A percentile compares a stretch with the other conserved stretches of the same genome.
These are phyloP conservation scores for Cerastis leucographa DNA, from an alignment of 2,888 invertebrate species.

Conservation along the genomic window DNA sequence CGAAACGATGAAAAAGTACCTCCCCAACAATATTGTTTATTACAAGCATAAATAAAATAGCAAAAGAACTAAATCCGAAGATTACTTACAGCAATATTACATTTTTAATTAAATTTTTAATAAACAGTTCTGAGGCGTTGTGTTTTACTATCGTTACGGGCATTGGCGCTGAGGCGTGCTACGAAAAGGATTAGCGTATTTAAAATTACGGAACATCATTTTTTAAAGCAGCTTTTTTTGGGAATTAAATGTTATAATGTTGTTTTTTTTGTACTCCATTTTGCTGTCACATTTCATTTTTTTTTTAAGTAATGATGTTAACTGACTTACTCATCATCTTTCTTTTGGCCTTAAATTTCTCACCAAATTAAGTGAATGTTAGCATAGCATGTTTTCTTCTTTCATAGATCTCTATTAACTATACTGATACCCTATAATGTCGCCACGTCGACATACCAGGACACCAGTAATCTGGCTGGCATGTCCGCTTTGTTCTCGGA, in stretches of 20 bases:
- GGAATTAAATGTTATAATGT: constrained; percentile 2
- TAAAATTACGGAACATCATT: constrained; percentile 49
- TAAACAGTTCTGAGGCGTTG: constrained; percentile 62
- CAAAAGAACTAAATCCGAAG: constrained; percentile 62
- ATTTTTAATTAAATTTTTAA: constrained; percentile 71
- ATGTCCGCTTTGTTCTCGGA: too few relatives aligned
- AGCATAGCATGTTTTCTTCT: not conserved
- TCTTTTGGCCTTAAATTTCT: not conserved
- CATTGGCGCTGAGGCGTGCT: constrained; percentile 10
- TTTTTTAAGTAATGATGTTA: not conserved
- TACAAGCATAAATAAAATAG: constrained; percentile 55
- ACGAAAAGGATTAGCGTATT: constrained; percentile 59
- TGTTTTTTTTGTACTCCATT: not conserved
- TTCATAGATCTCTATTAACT: not conserved
- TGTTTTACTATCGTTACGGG: constrained; percentile 59
- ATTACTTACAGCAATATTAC: constrained; percentile 61
- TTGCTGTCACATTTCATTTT: not conserved
- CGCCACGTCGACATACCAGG: too few relatives aligned
- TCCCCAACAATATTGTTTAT: constrained; percentile 51
- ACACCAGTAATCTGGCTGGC: too few relatives aligned
- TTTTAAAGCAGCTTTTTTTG: constrained; percentile 24
- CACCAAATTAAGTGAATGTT: not conserved
- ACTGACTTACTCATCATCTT: not conserved
- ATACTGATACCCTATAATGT: too few relatives aligned
- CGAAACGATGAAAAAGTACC: constrained; percentile 34